A percentile compares a stretch with the other conserved stretches of the same genome.
Evolutionary conservation across 1,140 invertebrate species (phyloP).

Genomic region (Aphis craccivora): DNA sequence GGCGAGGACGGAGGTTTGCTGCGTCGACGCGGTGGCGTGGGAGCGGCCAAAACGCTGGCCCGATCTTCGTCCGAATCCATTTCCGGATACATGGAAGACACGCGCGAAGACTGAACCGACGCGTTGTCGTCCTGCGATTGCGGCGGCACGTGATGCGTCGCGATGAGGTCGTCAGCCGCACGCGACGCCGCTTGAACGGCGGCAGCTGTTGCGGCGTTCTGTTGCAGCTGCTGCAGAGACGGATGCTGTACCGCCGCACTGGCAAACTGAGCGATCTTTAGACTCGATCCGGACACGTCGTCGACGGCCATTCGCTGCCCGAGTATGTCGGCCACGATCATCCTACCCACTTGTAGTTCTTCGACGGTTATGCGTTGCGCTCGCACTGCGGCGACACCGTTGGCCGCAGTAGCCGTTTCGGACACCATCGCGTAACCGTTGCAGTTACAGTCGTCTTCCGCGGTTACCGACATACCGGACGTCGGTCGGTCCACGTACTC

Average conservation of each 20-base stretch:
- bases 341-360: slow-evolving; percentile 23
- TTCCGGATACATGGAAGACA: slow-evolving; percentile 57
- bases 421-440: slow-evolving; percentile 29
- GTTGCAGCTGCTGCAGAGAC: not conserved
- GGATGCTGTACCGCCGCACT: too few relatives aligned
- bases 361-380: slow-evolving; percentile 32
- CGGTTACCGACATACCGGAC: not conserved
- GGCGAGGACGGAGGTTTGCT: slow-evolving; percentile 43
- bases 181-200: not conserved
- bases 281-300: not conserved
- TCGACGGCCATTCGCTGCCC: not conserved
- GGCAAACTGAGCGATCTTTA: not conserved
- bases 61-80: slow-evolving; percentile 51
- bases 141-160: not conserved
- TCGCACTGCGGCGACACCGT: slow-evolving; percentile 59
- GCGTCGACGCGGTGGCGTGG: slow-evolving; percentile 41
- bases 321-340: slow-evolving; percentile 36
- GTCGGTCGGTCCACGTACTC: slow-evolving; percentile 12
- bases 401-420: not conserved
- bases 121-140: slow-evolving; percentile 51
- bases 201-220: too few relatives aligned
- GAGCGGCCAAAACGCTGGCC: slow-evolving; percentile 2
- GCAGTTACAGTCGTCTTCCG: not conserved
- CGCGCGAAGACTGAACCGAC: slow-evolving; percentile 55
- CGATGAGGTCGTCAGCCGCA: not conserved